phyloP scores from a whole-genome alignment of 1,140 invertebrate genomes.

The Cherax destructor region DNA sequence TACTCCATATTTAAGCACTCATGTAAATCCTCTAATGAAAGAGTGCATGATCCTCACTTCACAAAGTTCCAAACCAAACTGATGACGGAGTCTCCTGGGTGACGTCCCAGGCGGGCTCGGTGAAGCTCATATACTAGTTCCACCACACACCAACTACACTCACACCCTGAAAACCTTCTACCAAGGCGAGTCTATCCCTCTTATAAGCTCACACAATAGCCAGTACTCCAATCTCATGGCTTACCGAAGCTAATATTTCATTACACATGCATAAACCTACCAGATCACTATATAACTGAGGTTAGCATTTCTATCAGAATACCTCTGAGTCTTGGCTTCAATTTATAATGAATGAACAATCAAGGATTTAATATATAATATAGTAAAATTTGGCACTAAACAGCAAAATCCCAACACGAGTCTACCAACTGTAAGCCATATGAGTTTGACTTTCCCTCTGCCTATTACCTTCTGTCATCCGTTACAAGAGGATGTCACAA shows the following conservation, averaged over 20 bases:
- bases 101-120: slow-evolving; percentile 37
- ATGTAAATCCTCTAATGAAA: slow-evolving; percentile 65
- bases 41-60: slow-evolving; percentile 50
- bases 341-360: no score
- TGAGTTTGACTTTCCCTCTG: neutral
- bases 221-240: neutral
- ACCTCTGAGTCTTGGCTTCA: neutral
- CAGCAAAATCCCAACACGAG: neutral
- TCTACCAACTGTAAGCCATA: neutral
- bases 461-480: neutral
- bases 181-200: slow-evolving; percentile 20
- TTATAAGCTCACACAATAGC: neutral
- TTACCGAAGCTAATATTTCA: neutral
- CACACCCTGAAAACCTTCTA: neutral
- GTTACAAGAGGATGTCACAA: neutral
- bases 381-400: neutral
- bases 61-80: slow-evolving; percentile 65
- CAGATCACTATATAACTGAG: neutral
- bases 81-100: slow-evolving; percentile 57
- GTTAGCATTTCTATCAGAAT: neutral
- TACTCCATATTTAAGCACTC: slow-evolving; percentile 71
- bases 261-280: neutral
- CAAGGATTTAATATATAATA: neutral
- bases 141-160: neutral
- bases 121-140: slow-evolving; percentile 27